These are phyloP conservation scores for Panurus biarmicus DNA, from an alignment of 2,113 vertebrate genomes.

Conservation along the genomic window DNA sequence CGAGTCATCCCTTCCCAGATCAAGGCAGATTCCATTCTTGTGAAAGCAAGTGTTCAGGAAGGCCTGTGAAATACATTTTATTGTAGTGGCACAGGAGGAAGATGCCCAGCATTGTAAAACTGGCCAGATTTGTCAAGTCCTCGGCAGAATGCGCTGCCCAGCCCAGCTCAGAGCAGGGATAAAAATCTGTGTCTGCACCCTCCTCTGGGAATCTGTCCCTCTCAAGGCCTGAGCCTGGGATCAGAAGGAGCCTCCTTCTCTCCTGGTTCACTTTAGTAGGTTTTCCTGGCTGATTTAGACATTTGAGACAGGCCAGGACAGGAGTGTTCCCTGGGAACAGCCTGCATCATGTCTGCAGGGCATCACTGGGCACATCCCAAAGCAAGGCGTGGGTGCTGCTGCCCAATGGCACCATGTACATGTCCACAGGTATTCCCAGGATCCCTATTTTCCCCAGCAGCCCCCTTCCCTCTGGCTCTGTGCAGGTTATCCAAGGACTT, in stretches of 20 bases:
- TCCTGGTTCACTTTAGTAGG: background rate
- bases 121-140: background rate
- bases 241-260: background rate
- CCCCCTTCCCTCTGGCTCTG: background rate
- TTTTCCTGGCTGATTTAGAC: background rate
- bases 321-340: background rate
- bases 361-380: background rate
- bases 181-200: background rate
- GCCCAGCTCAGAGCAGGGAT: background rate
- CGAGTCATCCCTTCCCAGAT: background rate
- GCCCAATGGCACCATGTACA: rapidly evolving
- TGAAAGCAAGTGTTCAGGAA: background rate
- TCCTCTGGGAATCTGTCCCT: background rate
- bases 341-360: background rate
- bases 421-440: background rate
- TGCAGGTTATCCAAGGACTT: background rate
- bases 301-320: background rate
- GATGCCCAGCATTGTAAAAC: background rate
- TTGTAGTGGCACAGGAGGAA: background rate
- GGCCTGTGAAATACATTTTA: background rate
- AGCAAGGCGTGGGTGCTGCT: background rate
- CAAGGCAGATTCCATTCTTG: background rate
- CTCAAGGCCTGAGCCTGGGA: background rate
- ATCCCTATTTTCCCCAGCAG: background rate
- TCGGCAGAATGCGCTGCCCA: background rate